A percentile compares a stretch with the other conserved stretches of the same genome.
Conservation (phyloP, 2,888 invertebrate species). For the Endomychus coccineus region DNA sequence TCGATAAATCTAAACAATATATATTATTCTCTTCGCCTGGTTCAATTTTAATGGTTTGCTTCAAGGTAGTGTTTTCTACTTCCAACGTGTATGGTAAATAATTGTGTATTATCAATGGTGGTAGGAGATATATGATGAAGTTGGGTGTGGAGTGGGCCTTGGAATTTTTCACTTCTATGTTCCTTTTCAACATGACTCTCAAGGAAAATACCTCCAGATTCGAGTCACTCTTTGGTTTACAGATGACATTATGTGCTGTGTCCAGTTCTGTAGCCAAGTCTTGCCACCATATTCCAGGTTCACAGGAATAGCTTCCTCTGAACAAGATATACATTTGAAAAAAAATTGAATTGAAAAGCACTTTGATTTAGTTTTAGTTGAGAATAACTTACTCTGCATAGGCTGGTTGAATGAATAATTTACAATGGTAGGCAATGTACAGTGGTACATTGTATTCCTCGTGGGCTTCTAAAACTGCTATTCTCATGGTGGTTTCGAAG, state of each 20-base stretch:
- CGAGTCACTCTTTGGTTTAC: slow-evolving; percentile 55
- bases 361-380: no score
- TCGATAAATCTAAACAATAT: slow-evolving; percentile 58
- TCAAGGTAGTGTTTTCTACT: slow-evolving; percentile 47
- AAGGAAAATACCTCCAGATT: slow-evolving; percentile 59
- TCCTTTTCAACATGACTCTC: slow-evolving; percentile 46
- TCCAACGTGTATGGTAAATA: slow-evolving; percentile 67
- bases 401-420: slow-evolving; percentile 64
- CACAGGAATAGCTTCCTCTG: slow-evolving; percentile 63
- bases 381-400: slow-evolving; percentile 58
- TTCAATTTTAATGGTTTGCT: slow-evolving; percentile 53
- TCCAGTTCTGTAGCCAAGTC: slow-evolving; percentile 63
- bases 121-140: slow-evolving; percentile 62
- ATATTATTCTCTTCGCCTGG: slow-evolving; percentile 65
- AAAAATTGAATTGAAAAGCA: no score
- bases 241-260: slow-evolving; percentile 58
- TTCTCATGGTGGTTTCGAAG: slow-evolving; percentile 64
- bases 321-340: no score
- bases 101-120: slow-evolving; percentile 69
- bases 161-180: slow-evolving; percentile 32
- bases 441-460: slow-evolving; percentile 70
- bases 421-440: slow-evolving; percentile 73
- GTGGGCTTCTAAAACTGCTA: slow-evolving; percentile 66
- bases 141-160: slow-evolving; percentile 54
- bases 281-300: slow-evolving; percentile 73